Conservation (phyloP, 1,140 invertebrate species). For the Scaptomyza montana region DNA sequence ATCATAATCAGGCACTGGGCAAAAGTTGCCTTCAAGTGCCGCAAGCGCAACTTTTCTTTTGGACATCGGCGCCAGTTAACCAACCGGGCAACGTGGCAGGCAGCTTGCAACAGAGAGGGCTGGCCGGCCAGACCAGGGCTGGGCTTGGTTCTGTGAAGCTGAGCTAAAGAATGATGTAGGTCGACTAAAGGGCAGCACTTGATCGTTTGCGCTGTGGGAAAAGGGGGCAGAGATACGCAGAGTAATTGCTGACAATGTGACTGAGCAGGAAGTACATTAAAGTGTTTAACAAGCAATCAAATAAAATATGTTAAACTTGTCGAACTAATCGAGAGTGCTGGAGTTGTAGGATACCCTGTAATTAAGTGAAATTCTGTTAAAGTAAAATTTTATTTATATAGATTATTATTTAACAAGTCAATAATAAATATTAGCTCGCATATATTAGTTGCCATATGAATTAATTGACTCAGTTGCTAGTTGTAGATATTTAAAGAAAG, state of each 20-base stretch:
- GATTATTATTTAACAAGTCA: background rate
- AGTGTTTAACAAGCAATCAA: constrained; percentile 35
- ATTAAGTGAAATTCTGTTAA: background rate
- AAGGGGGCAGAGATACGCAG: constrained; percentile 30
- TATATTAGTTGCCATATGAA: no score
- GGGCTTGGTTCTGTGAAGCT: constrained; percentile 44
- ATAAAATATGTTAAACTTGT: constrained; percentile 3
- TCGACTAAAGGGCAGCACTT: constrained; percentile 52
- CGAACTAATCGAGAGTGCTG: background rate
- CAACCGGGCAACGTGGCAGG: constrained; percentile 12
- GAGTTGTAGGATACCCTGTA: background rate
- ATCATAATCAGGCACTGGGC: constrained; percentile 71
- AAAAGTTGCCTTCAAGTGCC: constrained; percentile 57
- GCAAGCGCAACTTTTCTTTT: constrained; percentile 63
- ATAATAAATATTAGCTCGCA: no score
- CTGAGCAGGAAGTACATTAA: constrained; percentile 63
- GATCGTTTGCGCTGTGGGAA: constrained; percentile 45
- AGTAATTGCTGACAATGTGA: constrained; percentile 74
- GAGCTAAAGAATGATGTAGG: constrained; percentile 32
- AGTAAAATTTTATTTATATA: no score
- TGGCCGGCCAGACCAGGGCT: constrained; percentile 19
- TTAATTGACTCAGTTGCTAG: no score
- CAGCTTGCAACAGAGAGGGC: constrained; percentile 13
- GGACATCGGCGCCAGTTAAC: constrained; percentile 70
- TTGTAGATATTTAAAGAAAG: background rate